These are phyloP conservation scores for Grapholita molesta DNA, from an alignment of 1,140 invertebrate genomes.

Conservation along the genomic window DNA sequence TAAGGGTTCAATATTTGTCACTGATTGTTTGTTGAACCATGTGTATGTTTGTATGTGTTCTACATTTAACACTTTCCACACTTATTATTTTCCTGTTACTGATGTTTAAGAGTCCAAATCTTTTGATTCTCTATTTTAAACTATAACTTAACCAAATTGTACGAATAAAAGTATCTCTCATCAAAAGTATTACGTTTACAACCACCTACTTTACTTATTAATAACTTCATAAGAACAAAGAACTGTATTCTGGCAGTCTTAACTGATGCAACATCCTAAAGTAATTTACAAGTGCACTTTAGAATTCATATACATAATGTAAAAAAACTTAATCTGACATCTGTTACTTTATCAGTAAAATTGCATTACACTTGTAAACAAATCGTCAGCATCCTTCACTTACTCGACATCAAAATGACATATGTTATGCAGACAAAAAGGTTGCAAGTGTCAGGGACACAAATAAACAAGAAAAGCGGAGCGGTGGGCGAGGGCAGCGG, in stretches of 20 bases:
- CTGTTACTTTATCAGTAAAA: constrained; percentile 3
- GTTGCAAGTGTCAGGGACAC: constrained; percentile 7
- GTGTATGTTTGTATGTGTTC: too few species aligned
- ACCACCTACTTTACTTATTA: too few species aligned
- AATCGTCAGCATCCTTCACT: neutral
- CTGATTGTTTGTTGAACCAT: too few species aligned
- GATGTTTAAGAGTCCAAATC: too few species aligned
- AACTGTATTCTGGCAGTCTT: neutral
- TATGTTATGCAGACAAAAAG: constrained; percentile 7
- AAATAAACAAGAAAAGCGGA: constrained; percentile 1
- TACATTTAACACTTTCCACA: too few species aligned
- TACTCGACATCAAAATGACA: constrained; percentile 6
- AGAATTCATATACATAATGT: neutral
- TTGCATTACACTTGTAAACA: neutral
- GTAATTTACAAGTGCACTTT: neutral
- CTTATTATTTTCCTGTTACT: too few species aligned
- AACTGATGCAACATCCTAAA: neutral
- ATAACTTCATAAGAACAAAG: neutral
- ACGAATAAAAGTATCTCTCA: too few species aligned
- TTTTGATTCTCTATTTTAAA: too few species aligned
- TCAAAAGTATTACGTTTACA: too few species aligned
- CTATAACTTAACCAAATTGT: too few species aligned
- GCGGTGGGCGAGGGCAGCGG: neutral
- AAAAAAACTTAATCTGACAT: neutral
- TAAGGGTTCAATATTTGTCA: too few species aligned